Conservation (phyloP, 2,113 vertebrate genomes). For the Callipepla squamata region DNA sequence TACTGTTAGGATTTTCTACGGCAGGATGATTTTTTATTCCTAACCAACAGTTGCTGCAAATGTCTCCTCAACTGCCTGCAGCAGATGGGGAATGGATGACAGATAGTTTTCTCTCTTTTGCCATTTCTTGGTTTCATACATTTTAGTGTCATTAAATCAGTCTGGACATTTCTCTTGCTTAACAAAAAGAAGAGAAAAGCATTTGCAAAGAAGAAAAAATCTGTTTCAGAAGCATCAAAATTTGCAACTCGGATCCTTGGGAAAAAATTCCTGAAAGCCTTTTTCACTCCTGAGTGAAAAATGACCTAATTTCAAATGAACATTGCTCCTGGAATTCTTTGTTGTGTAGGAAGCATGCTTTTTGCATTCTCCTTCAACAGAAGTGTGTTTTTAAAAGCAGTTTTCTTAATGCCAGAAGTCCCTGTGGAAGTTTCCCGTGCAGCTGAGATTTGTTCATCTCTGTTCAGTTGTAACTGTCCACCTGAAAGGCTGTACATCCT, state of each 20-base stretch:
- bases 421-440: not conserved
- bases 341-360: not conserved
- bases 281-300: too few species aligned
- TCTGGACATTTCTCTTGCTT: slow-evolving; percentile 28
- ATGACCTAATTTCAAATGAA: not conserved
- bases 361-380: not conserved
- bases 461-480: not conserved
- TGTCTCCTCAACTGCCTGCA: slow-evolving; percentile 47
- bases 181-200: not conserved
- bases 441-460: not conserved
- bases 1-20: slow-evolving; percentile 27
- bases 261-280: not conserved
- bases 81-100: slow-evolving; percentile 44
- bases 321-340: not conserved
- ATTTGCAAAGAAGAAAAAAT: slow-evolving; percentile 4
- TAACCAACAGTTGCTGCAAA: slow-evolving; percentile 38
- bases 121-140: slow-evolving; percentile 11
- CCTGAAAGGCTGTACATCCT: not conserved
- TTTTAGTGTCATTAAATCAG: slow-evolving; percentile 11
- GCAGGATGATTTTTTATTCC: slow-evolving; percentile 44
- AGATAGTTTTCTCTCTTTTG: slow-evolving; percentile 19
- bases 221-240: not conserved
- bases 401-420: not conserved
- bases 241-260: not conserved
- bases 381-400: not conserved